Evolutionary conservation across 1,140 invertebrate genomes (phyloP).

Genomic region (Microplitis demolitor): DNA sequence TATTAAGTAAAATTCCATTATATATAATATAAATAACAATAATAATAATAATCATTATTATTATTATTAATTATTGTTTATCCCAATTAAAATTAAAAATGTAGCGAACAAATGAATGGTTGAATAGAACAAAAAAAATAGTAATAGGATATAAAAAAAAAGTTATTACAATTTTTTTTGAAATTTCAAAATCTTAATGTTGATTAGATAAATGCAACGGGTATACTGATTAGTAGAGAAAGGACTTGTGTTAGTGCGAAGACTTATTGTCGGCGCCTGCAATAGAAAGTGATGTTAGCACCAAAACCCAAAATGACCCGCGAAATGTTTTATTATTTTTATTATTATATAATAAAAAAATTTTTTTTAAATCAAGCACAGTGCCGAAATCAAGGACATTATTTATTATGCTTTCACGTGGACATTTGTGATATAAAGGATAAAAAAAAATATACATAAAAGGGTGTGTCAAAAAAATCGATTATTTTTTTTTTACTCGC

Average conservation of each 20-base stretch:
- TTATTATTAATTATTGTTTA: too few species aligned
- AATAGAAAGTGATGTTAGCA: conserved; percentile 62
- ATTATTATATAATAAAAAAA: not conserved
- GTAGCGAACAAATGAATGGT: too few species aligned
- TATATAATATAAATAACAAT: too few species aligned
- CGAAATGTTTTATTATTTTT: not conserved
- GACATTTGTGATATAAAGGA: not conserved
- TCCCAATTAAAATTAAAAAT: too few species aligned
- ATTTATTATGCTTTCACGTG: conserved; percentile 20
- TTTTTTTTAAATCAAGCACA: not conserved
- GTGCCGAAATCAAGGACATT: conserved; percentile 16
- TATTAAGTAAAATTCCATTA: too few species aligned
- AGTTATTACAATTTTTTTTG: conserved; percentile 7
- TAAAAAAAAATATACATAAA: not conserved
- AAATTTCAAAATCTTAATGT: conserved; percentile 7
- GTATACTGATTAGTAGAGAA: conserved; percentile 59
- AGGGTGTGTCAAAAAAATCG: too few species aligned
- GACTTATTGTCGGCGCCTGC: conserved; percentile 65
- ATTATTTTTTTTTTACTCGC: too few species aligned
- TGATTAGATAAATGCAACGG: conserved; percentile 51
- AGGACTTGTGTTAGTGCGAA: conserved; percentile 58
- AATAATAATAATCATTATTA: too few species aligned
- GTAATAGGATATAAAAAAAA: conserved; percentile 4
- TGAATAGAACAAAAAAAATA: conserved; percentile 10
- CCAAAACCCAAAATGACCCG: conserved; percentile 33